Evolutionary conservation across 2,113 vertebrate species (phyloP), one percentile per base, ranked within the genome.

Genomic region (Spea multiplicata): DNA sequence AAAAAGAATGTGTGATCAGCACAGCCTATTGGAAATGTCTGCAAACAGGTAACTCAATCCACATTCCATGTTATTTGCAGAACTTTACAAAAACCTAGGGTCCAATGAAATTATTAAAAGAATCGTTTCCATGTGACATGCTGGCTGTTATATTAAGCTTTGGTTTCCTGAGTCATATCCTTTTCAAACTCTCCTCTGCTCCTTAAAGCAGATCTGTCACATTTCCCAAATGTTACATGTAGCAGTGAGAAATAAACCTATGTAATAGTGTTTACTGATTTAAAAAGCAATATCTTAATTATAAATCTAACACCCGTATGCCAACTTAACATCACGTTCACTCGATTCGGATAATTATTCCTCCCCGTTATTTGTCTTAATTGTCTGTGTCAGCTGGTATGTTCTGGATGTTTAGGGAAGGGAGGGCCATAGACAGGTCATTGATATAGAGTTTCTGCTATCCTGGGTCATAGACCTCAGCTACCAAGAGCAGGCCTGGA

Each of bases 131-230:
- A 66, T 79, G 61, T 72, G 69, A 79, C 44, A 73, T 10, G 50
- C 53, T 46, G 61, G 70, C 61, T 57, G 61, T 48, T 73, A 66
- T 48, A 47, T 57, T 57, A 57, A 57, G 49, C 44, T 17, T 50
- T 10, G 45, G 59, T 65, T 64, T 79, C n/a, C 77, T 73, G 77
- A 73, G 59, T 79, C 70, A 73, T 67, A 72, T 73, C 62, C 64
- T 80, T 73, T 70, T 45, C 13, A 45, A 48, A 4, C 6, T 17
- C 9, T 17, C 9, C 50, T 3, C 44, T 67, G 77, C 64, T 71
- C 10, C 77, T 66, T 66, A 53, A 78, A 72, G 16, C 30, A 47
- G 14, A 59, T 59, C 55, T 4, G 55, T 59, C 6, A 52, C 9
- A 52, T 52, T 52, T 10, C 50, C 6, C 50, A 52, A 1, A 52